These are phyloP conservation scores for Planiliza haematocheilus DNA, from an alignment of 2,113 vertebrate genomes.

Conservation along the genomic window DNA sequence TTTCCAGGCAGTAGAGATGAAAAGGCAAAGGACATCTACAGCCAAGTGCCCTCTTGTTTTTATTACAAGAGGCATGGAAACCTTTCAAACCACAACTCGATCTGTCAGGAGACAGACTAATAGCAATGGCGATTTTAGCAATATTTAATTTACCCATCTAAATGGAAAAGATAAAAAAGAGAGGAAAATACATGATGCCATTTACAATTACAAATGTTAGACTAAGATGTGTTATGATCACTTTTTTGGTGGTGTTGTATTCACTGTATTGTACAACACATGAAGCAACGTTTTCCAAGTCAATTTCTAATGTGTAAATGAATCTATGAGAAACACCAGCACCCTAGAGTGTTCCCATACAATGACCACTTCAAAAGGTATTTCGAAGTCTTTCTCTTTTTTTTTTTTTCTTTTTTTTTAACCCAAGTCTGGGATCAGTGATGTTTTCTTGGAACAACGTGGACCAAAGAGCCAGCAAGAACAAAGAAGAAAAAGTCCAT, in stretches of 20 bases:
- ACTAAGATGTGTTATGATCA: too few relatives aligned
- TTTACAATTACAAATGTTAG: too few relatives aligned
- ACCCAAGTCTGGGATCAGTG: slow-evolving; percentile 38
- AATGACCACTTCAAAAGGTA: slow-evolving; percentile 13
- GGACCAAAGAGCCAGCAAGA: slow-evolving; percentile 32
- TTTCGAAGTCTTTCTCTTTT: slow-evolving; percentile 8
- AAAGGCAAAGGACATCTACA: slow-evolving; percentile 7
- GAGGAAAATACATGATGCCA: neutral
- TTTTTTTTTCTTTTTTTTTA: slow-evolving; percentile 11
- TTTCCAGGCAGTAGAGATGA: slow-evolving; percentile 13
- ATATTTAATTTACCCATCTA: slow-evolving; percentile 1
- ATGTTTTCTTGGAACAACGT: slow-evolving; percentile 41
- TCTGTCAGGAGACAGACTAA: neutral
- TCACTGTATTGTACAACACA: slow-evolving; percentile 10
- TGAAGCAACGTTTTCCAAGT: neutral
- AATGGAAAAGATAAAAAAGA: neutral
- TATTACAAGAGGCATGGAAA: slow-evolving; percentile 9
- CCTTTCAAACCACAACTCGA: neutral
- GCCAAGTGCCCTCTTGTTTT: neutral
- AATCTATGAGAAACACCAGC: neutral
- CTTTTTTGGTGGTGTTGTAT: neutral
- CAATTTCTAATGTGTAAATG: neutral
- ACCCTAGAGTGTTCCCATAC: neutral
- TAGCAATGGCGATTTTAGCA: neutral
- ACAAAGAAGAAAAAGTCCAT: slow-evolving; percentile 48